Evolutionary conservation across 2,113 vertebrate species (phyloP), one percentile per base, ranked within the genome.

Genomic region (Triplophysa rosa): DNA sequence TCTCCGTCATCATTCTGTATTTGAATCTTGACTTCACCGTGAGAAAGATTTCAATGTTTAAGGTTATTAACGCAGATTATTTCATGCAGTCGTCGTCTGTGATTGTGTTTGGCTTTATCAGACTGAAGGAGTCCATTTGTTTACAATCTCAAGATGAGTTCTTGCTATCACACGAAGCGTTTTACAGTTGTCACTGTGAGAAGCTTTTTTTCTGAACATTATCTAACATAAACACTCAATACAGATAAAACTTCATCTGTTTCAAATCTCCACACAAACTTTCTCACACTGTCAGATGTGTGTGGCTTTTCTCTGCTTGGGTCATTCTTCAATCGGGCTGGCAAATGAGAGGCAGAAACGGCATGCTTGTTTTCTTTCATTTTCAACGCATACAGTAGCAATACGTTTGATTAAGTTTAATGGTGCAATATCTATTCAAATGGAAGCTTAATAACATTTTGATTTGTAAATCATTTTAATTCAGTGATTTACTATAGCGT

Each of bases 191-290:
- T 81, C 80, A 68, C 64, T 63, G 71, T 4, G n/a, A 33, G 29
- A 42, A 56, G 42, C 26, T 40, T 76, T 64, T 33, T 23, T 29
- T 40, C 56, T n/a, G 59, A 54, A 65, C 13, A 61, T 78, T 78
- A 82, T 82, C 80, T 78, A 77, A 69, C 23, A 29, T 23, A 82
- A 78, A 73, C 81, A 79, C 47, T 74, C 63, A 24, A 47, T 76
- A n/a, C 37, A 62, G 71, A 72, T 79, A 79, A 74, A n/a, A 17
- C 29, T 63, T 61, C 64, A 29, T 76, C 75, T 77, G 64, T 63
- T 73, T 67, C 40, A 66, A 65, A 66, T 82, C 68, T 49, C 17
- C n/a, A 24, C 16, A 0, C 80, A 26, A 24, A 71, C 66, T 52
- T 73, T 78, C 68, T 66, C 67, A 71, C 45, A 72, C 67, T 61